Conservation (phyloP, 1,140 invertebrate genomes). For the Aphelinus certus region DNA sequence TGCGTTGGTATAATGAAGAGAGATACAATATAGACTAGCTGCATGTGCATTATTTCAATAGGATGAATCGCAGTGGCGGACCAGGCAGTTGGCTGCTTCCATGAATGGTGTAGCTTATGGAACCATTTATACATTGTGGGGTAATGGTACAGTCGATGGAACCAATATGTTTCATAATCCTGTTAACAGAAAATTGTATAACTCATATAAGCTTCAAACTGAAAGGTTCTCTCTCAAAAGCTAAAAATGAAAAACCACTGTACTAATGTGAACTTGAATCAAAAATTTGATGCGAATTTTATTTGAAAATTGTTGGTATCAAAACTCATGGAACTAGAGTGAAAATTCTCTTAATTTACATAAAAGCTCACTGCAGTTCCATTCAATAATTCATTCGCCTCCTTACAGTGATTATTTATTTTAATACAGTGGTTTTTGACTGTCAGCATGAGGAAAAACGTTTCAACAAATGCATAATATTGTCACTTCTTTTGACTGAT, state of each 20-base stretch:
- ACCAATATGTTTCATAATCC: conserved; percentile 76
- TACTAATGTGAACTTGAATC: background rate
- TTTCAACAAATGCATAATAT: too few relatives aligned
- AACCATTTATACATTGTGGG: conserved; percentile 77
- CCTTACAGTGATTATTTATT: too few relatives aligned
- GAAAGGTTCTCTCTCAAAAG: background rate
- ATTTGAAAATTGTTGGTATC: background rate
- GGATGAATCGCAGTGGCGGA: conserved; percentile 81
- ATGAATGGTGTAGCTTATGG: conserved; percentile 80
- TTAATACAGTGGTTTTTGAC: too few relatives aligned
- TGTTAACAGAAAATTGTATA: conserved; percentile 53
- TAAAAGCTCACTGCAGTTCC: background rate
- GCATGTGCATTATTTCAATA: conserved; percentile 72
- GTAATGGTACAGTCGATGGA: conserved; percentile 75
- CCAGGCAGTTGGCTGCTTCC: conserved; percentile 80
- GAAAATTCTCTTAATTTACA: background rate
- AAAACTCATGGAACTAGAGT: background rate
- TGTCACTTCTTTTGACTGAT: too few relatives aligned
- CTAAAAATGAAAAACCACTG: background rate
- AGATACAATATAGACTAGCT: conserved; percentile 67
- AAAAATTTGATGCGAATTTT: conserved; percentile 7
- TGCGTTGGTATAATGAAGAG: conserved; percentile 71
- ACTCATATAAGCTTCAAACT: background rate
- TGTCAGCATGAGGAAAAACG: too few relatives aligned
- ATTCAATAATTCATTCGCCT: too few relatives aligned